Conservation (phyloP, 2,797 vertebrate genomes). For the Cyprinella venusta region DNA sequence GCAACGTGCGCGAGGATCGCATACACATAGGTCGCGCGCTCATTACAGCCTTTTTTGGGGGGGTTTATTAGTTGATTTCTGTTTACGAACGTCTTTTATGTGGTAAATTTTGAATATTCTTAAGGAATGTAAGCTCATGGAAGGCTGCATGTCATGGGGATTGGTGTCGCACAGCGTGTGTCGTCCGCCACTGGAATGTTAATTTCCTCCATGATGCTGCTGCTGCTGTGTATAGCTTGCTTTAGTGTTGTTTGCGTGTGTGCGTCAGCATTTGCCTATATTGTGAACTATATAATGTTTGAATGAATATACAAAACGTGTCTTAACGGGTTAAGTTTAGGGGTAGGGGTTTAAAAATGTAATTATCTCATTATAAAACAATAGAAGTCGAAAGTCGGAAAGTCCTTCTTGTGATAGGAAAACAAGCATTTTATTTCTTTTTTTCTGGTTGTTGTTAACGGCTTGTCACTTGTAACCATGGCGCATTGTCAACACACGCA, state of each 20-base stretch:
- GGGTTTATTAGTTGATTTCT: too few species aligned
- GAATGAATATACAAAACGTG: not conserved
- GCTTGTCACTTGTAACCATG: constrained; percentile 13
- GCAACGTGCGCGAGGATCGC: constrained; percentile 18
- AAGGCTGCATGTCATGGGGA: not conserved
- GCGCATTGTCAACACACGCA: constrained; percentile 13
- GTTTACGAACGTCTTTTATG: not conserved
- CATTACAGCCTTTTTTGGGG: not conserved
- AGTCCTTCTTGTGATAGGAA: not conserved
- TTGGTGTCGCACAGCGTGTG: constrained; percentile 51
- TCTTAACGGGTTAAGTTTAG: not conserved
- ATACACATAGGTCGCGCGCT: constrained; percentile 16
- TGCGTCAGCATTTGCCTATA: not conserved
- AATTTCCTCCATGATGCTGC: constrained; percentile 41
- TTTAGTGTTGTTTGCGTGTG: not conserved
- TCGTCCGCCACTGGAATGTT: constrained; percentile 52
- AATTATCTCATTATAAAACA: not conserved
- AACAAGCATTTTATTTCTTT: not conserved
- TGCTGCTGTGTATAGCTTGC: constrained; percentile 25
- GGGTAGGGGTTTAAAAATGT: not conserved
- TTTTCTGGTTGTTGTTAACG: not conserved
- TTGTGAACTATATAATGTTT: not conserved
- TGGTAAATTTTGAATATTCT: not conserved
- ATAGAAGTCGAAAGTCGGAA: not conserved
- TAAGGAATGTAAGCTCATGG: not conserved